These are phyloP conservation scores for Oxycera nigricornis DNA, from an alignment of 2,888 invertebrate species.

Conservation along the genomic window DNA sequence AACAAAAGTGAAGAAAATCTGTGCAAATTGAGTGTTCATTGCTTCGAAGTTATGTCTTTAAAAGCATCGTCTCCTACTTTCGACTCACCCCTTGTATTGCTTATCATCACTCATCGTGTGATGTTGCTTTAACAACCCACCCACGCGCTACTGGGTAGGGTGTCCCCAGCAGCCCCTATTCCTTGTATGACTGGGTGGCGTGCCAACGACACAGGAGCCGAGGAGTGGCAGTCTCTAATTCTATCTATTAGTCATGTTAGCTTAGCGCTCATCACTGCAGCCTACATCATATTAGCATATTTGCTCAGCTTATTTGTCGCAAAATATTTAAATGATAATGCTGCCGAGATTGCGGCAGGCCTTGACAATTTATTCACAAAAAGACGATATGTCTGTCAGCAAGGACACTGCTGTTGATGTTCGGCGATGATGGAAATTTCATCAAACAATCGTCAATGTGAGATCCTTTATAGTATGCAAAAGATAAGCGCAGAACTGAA, in stretches of 20 bases:
- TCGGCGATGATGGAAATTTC: background rate
- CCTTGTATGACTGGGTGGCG: background rate
- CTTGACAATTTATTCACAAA: background rate
- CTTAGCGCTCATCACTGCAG: background rate
- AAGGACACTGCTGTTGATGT: background rate
- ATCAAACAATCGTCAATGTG: background rate
- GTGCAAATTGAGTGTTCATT: background rate
- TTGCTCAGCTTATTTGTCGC: background rate
- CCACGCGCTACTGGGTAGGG: background rate
- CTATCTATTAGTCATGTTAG: constrained; percentile 24
- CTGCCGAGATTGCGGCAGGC: background rate
- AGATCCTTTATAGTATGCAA: no score
- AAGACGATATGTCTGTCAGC: background rate
- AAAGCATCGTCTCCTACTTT: background rate
- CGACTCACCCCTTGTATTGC: background rate
- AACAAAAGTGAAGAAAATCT: background rate
- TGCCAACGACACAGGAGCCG: background rate
- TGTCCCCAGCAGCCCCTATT: background rate
- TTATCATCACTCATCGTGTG: background rate
- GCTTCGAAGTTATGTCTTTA: background rate
- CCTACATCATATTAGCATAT: constrained; percentile 28
- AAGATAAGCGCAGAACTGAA: no score
- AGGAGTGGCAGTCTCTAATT: background rate
- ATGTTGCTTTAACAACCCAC: background rate
- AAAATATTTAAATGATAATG: constrained; percentile 30